Percentiles rank a stretch among this genome's conserved stretches.
These are phyloP conservation scores for Emydura subglobosa DNA, from an alignment of 2,113 vertebrate species.

Conservation along the genomic window DNA sequence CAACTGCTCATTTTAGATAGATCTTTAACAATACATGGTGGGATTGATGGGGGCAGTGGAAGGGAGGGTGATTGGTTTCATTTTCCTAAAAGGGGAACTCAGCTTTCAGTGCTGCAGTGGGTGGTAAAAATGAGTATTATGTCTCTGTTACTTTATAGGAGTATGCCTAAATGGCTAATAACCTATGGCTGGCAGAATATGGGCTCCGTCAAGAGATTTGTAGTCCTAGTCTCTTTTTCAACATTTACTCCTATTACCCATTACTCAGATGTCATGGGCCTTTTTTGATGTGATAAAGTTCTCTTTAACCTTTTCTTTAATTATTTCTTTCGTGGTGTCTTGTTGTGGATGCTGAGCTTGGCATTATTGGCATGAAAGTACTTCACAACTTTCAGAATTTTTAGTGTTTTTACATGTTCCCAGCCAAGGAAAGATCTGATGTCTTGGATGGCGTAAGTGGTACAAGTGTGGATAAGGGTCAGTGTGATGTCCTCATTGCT, in stretches of 20 bases:
- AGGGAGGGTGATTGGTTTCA: background rate
- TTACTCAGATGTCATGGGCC: background rate
- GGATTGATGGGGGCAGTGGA: background rate
- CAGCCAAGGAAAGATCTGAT: rapidly evolving
- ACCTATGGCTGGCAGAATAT: background rate
- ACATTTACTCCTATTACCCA: rapidly evolving
- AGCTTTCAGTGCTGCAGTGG: rapidly evolving
- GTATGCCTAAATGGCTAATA: background rate
- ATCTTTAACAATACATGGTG: background rate
- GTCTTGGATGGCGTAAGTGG: background rate
- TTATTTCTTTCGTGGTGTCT: background rate
- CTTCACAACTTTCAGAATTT: background rate
- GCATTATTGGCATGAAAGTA: background rate
- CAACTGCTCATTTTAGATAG: background rate
- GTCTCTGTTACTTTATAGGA: no score
- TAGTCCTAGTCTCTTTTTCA: background rate
- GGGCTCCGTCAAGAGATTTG: background rate
- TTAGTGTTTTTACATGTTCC: background rate
- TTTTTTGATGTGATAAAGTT: background rate
- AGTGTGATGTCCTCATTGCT: rapidly evolving
- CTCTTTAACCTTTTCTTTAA: background rate
- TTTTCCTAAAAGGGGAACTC: background rate
- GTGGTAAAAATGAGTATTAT: background rate
- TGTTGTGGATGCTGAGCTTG: background rate
- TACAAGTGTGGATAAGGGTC: background rate